phyloP scores from a whole-genome alignment of 2,888 invertebrate genomes.

The Pheosia gnoma region DNA sequence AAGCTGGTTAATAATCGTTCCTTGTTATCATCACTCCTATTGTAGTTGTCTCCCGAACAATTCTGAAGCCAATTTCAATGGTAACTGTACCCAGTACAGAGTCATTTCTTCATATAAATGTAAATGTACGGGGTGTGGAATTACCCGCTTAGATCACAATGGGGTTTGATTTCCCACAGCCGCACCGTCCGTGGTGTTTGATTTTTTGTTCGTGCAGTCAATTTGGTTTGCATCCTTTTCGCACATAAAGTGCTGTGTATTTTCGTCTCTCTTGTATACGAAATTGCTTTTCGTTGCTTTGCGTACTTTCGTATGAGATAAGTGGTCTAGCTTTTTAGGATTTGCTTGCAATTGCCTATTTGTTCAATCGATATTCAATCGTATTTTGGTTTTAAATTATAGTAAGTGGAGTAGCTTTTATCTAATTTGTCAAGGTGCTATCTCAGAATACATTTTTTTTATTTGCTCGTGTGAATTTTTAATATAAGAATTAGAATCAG shows the following conservation, averaged over 20 bases:
- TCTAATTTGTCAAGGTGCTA: too few species aligned
- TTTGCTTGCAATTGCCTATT: slow-evolving; percentile 14
- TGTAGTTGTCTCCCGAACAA: slow-evolving; percentile 8
- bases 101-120: slow-evolving; percentile 70
- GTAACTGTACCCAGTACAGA: slow-evolving; percentile 25
- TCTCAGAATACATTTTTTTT: too few species aligned
- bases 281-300: slow-evolving; percentile 18
- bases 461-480: too few species aligned
- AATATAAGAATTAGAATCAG: too few species aligned
- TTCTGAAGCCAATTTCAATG: slow-evolving; percentile 40
- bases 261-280: slow-evolving; percentile 15
- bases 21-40: too few species aligned
- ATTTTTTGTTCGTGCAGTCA: slow-evolving; percentile 41
- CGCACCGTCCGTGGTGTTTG: slow-evolving; percentile 40
- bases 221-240: slow-evolving; percentile 37
- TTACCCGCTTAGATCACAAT: slow-evolving; percentile 59
- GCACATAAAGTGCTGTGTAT: slow-evolving; percentile 14
- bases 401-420: too few species aligned
- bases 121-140: slow-evolving; percentile 61
- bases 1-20: too few species aligned
- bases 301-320: slow-evolving; percentile 25
- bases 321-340: slow-evolving; percentile 28
- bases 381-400: neutral
- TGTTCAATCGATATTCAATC: slow-evolving; percentile 1
- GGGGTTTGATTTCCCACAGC: slow-evolving; percentile 57